Base-by-base conservation (phyloP, 2,113 vertebrate species). In the Pyrgilauda ruficollis region DNA sequence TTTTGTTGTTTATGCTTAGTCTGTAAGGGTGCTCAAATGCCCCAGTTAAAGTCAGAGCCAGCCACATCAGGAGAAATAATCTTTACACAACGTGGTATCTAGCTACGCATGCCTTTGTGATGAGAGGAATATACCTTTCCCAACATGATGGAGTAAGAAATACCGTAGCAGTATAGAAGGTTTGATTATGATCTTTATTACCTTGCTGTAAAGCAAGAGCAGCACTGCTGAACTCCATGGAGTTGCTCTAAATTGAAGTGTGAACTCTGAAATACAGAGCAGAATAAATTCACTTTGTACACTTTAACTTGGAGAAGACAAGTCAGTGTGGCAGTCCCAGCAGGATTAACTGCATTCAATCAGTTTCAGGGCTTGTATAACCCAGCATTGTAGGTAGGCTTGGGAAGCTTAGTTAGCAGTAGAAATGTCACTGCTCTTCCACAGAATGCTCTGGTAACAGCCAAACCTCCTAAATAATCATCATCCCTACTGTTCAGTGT, bases 101-200 rank as follows among this genome's bases (percentile, higher is more conserved):
- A 49, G 72, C 61, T 89, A 64, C 49, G 35, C 80, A 61, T 93
- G 63, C 91, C 74, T 91, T 73, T 87, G 66, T 85, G 74, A 79
- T 87, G 95, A 91, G 73, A 55, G 39, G 55, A 93, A 55, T 85
- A 94, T 22, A 75, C 80, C 61, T 92, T 87, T 84, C 56, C 49
- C 93, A 95, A 79, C 58, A 85, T 85, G 92, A 93, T 50, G 46
- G 47, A 82, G 52, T 63, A 67, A 93, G 88, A 94, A 90, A 84
- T 90, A 75, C 67, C 56, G 89, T 68, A 75, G 64, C 61, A 92
- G 24, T 76, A 55, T 20, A 84, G 85, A 75, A 89, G 12, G 14
- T 31, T 90, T 84, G 90, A 96, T 95, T 97, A 62, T 84, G 76
- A 95, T 96, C 90, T 96, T 96, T 96, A 95, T 94, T 96, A 86